A percentile compares a stretch with the other conserved stretches of the same genome.
These are phyloP conservation scores for Dryocosmus kuriphilus DNA, from an alignment of 2,888 invertebrate genomes.

Conservation along the genomic window DNA sequence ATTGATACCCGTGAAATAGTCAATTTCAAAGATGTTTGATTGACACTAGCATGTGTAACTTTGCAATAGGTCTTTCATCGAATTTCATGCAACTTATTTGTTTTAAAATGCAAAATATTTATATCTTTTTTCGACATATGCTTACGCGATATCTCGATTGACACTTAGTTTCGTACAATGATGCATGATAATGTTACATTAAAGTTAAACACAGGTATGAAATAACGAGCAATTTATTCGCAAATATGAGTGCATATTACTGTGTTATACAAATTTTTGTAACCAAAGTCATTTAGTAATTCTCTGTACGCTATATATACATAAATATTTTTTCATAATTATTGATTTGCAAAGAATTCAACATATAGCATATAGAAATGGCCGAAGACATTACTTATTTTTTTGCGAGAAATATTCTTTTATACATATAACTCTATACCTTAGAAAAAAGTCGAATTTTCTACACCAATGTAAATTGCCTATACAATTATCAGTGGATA, in stretches of 20 bases:
- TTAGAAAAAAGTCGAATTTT: constrained; percentile 28
- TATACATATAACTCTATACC: constrained; percentile 28
- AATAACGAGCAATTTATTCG: constrained; percentile 5
- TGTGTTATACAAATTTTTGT: background rate
- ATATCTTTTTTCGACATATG: constrained; percentile 11
- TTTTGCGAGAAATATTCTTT: constrained; percentile 18
- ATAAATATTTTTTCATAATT: constrained; percentile 26
- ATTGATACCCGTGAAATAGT: constrained; percentile 71
- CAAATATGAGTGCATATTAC: constrained; percentile 1
- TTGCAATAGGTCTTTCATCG: background rate
- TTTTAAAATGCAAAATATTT: constrained; percentile 11
- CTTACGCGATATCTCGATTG: background rate
- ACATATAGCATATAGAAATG: constrained; percentile 8
- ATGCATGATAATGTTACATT: constrained; percentile 1
- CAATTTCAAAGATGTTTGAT: constrained; percentile 56
- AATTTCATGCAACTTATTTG: background rate
- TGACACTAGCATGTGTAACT: background rate
- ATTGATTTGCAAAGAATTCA: background rate
- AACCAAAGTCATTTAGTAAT: background rate
- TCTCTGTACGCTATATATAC: background rate
- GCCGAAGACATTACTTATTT: constrained; percentile 23
- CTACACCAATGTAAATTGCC: constrained; percentile 26
- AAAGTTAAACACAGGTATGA: constrained; percentile 1
- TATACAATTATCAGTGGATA: background rate
- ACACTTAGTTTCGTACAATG: constrained; percentile 20